Conservation (phyloP, 1,140 invertebrate species). For the Pseudomyrmex gracilis region DNA sequence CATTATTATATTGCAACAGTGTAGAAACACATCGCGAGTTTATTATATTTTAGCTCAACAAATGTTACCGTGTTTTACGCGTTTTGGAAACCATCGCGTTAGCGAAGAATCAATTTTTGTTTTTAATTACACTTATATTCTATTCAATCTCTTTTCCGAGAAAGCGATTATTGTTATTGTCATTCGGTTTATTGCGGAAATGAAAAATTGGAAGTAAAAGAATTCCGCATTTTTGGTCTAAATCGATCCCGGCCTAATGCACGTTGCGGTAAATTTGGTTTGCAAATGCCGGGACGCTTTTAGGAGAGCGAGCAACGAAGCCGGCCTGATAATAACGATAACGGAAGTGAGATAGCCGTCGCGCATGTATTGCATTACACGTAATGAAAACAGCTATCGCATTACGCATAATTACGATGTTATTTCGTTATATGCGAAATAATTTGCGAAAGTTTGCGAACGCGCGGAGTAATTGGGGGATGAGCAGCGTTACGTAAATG, state of each 20-base stretch:
- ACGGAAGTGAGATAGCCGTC: constrained; percentile 55
- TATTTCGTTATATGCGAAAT: constrained; percentile 61
- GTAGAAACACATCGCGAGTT: too few relatives aligned
- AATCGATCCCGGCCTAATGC: not conserved
- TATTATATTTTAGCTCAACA: not conserved
- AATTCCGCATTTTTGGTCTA: not conserved
- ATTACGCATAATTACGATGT: constrained; percentile 63
- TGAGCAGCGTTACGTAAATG: constrained; percentile 47
- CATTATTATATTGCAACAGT: too few relatives aligned
- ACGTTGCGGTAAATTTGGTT: constrained; percentile 52
- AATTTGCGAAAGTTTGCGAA: constrained; percentile 59
- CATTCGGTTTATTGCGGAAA: too few relatives aligned
- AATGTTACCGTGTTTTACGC: not conserved
- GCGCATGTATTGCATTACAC: constrained; percentile 57
- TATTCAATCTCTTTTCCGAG: not conserved
- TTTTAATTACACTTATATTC: too few relatives aligned
- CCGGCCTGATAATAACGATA: constrained; percentile 43
- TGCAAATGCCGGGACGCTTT: constrained; percentile 49
- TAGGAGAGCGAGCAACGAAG: constrained; percentile 36
- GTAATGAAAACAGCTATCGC: constrained; percentile 61
- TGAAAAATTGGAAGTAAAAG: constrained; percentile 9
- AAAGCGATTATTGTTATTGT: not conserved
- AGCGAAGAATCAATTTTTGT: too few relatives aligned
- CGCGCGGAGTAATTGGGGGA: constrained; percentile 39
- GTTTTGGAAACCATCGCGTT: too few relatives aligned